Conservation (phyloP, 1,140 invertebrate species). For the Plutomurus gul region DNA sequence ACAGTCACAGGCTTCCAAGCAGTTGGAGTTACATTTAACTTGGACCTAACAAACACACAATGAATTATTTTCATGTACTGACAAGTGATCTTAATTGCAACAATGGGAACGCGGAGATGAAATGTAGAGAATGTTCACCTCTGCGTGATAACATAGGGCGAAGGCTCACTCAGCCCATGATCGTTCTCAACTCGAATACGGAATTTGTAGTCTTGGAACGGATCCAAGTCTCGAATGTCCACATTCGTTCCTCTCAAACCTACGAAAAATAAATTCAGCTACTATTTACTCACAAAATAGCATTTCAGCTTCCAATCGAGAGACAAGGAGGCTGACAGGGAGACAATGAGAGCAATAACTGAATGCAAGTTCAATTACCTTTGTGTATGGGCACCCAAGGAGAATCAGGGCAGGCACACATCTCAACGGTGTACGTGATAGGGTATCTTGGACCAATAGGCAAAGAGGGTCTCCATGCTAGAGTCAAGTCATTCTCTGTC, state of each 20-base stretch:
- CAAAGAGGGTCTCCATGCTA: constrained; percentile 86
- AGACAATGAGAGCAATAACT: neutral
- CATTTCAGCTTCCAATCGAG: too few relatives aligned
- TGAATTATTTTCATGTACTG: neutral
- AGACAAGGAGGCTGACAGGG: too few relatives aligned
- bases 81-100: neutral
- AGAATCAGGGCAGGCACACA: constrained; percentile 73
- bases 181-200: constrained; percentile 93
- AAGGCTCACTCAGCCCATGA: constrained; percentile 94
- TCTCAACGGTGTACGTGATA: constrained; percentile 92
- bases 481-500: constrained; percentile 78
- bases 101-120: neutral
- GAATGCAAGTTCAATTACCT: constrained; percentile 58
- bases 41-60: too few relatives aligned
- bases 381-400: constrained; percentile 83
- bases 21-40: constrained; percentile 77
- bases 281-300: too few relatives aligned
- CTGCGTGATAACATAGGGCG: constrained; percentile 76
- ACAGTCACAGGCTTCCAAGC: constrained; percentile 76
- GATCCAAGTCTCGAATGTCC: constrained; percentile 80
- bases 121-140: neutral
- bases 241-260: constrained; percentile 59
- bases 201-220: constrained; percentile 86
- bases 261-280: too few relatives aligned
- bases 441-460: constrained; percentile 76